Base-by-base conservation (phyloP, 2,888 invertebrate species). In the Euphydryas editha region DNA sequence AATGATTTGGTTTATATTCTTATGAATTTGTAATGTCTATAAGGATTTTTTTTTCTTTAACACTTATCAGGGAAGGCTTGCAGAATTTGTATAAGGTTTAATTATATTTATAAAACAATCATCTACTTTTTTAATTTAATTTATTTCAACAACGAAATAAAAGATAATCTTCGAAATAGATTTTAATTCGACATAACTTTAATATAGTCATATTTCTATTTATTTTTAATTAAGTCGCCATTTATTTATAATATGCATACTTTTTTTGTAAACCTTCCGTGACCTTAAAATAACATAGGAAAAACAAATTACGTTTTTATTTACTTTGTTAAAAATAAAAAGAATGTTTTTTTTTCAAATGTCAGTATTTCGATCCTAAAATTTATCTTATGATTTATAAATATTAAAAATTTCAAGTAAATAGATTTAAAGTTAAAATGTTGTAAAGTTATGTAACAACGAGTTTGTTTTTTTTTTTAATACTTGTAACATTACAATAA, bases 1-100 rank as follows among this genome's bases (percentile, higher is more conserved):
- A 56, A 57, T 21, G 17, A 13, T 36, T 39, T 36, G 15, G 44
- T 56, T 47, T 17, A 59, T 44, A 54, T 54, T 36, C 15, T 30
- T 36, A 36, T 54, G 17, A 54, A 36, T 36, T 54, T 20, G 30
- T 30, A 51, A 51, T 30, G 17, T 54, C 30, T n/a, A 10, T 10
- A 30, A 54, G 54, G 15, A 17, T 54, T 30, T 54, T 36, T 36
- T 54, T 8, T 30, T 17, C 2, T n/a, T n/a, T 30, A 15, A 47
- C 36, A 51, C n/a, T 13, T n/a, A 24, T 51, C 6, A 51, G 15
- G 49, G 15, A 24, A 51, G 21, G 21, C 7, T 49, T 24, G 21
- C 21, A 20, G 6, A 46, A 18, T 10, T 2, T 46, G 10, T 46
- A 18, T 7, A 30, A 30, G 30, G 30, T 30, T 30, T 5, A 30